Base-by-base conservation (phyloP, 2,797 vertebrate species). In the Corythornis leucogaster region DNA sequence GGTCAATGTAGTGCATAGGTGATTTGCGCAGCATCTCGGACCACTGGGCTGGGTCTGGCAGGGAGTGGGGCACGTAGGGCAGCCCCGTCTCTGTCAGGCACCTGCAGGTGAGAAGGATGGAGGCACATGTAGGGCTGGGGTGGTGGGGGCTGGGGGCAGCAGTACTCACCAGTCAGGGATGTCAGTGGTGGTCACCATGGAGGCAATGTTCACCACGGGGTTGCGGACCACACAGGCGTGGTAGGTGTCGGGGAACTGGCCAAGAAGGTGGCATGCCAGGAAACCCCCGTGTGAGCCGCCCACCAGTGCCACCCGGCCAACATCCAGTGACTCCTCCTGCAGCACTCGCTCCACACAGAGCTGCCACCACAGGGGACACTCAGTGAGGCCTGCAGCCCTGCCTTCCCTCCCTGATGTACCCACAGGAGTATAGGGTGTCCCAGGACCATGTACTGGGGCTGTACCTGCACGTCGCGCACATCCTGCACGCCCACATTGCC, bases 271-370 rank as follows among this genome's bases (percentile, higher is more conserved):
- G 94, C 99, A 99, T 1, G 98, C 98, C 93, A 99, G 96, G 97
- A 99, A 99, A 81, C 99, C 99, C 5, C 99, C 99, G 0, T 99
- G 99, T 2, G 99, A 99, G 68, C 99, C 99, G 0, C 99, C 99
- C 11, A 97, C 94, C 53, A 99, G 89, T 5, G 98, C 98, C 57
- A 99, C 98, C 7, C 97, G 98, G 51, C 97, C 59, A 18, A 92
- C 15, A 9, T 99, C 98, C 22, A 99, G 97, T 2, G 50, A 38
- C 5, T 96, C 98, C 10, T 97, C 94, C 91, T 97, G 97, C 81
- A 99, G 97, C 78, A 99, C 96, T 66, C 96, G 98, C 97, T 99
- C 98, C 43, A 99, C 98, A 1, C 98, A 99, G 91, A 98, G 70
- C 98, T 98, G 94, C 17, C 86, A 18, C 24, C 59, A 28, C 0